Conservation (phyloP, 2,888 invertebrate species). For the Plebejus anna region DNA sequence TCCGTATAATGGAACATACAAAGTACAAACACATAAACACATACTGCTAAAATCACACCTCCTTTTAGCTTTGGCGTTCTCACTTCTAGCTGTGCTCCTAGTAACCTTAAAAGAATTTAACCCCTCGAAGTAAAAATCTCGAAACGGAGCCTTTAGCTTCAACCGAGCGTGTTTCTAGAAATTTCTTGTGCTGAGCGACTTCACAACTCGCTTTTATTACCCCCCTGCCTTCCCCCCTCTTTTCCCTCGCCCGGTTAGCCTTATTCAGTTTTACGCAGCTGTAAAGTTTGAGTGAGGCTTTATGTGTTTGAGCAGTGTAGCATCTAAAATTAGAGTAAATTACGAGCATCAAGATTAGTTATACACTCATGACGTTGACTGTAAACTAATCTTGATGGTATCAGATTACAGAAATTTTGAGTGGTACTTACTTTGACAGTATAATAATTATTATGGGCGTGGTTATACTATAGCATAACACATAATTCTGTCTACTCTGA, state of each 20-base stretch:
- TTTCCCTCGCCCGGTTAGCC: background rate
- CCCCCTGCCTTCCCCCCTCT: background rate
- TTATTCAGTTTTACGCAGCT: slow-evolving; percentile 18
- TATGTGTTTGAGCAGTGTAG: slow-evolving; percentile 14
- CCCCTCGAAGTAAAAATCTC: background rate
- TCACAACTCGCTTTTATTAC: slow-evolving; percentile 2
- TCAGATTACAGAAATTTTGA: background rate
- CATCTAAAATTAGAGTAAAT: slow-evolving; percentile 10
- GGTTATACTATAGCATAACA: no score
- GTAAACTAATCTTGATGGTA: slow-evolving; percentile 2
- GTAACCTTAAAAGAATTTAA: background rate
- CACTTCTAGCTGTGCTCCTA: background rate
- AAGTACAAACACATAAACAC: background rate
- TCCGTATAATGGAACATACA: background rate
- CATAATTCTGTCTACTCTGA: no score
- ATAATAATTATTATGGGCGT: no score
- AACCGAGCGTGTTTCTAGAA: background rate
- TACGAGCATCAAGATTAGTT: slow-evolving; percentile 9
- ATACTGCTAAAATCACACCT: background rate
- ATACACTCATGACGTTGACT: background rate
- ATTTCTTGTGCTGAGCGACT: slow-evolving; percentile 10
- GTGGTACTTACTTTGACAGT: background rate
- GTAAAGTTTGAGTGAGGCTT: slow-evolving; percentile 15
- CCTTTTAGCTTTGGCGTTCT: background rate
- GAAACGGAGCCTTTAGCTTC: slow-evolving; percentile 2